phyloP scores from a whole-genome alignment of 2,113 vertebrate species.

The Suncus etruscus region DNA sequence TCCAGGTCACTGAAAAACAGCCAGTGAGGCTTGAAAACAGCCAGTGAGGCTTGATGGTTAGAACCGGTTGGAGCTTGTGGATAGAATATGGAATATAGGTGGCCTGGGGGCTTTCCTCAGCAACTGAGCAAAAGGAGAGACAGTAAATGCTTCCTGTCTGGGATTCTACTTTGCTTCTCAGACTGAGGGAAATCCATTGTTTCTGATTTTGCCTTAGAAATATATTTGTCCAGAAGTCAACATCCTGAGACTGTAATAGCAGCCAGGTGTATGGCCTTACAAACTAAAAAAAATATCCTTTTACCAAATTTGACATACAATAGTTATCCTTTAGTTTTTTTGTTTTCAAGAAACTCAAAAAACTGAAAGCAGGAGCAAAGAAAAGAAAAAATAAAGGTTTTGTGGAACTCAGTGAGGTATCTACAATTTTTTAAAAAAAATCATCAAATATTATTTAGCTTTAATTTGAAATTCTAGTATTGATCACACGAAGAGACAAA shows the following conservation, averaged over 20 bases:
- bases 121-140: neutral
- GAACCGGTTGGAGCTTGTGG: neutral
- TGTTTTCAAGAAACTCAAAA: neutral
- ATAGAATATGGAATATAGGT: rapidly evolving
- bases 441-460: neutral
- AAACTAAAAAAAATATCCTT: neutral
- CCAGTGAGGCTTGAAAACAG: neutral
- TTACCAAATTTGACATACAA: neutral
- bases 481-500: neutral
- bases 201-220: neutral
- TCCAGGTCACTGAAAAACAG: neutral
- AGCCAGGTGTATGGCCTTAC: neutral
- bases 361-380: neutral
- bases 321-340: neutral
- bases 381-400: neutral
- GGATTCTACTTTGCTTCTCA: neutral
- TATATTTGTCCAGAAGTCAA: neutral
- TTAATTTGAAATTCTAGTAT: neutral
- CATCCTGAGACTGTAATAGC: neutral
- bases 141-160: neutral
- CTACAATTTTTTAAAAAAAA: conserved; percentile 1
- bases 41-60: rapidly evolving
- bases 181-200: neutral
- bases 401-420: neutral
- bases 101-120: neutral